Percentiles rank a stretch among this genome's conserved stretches.
phyloP scores from a whole-genome alignment of 2,797 vertebrate species.

The Somateria mollissima region DNA sequence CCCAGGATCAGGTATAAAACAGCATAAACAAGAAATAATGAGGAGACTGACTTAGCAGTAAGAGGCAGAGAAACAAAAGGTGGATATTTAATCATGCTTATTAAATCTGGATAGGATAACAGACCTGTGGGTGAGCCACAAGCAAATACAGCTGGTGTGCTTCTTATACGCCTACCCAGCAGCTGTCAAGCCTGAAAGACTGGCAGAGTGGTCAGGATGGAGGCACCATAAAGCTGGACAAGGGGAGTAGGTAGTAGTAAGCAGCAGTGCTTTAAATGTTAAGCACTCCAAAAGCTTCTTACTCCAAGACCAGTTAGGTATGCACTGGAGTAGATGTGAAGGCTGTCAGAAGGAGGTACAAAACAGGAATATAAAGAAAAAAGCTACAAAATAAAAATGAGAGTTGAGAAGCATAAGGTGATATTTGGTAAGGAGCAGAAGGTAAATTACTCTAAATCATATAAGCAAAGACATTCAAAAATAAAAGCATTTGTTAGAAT shows the following conservation, averaged over 20 bases:
- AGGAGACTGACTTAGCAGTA: background rate
- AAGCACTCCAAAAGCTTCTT: background rate
- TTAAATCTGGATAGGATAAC: background rate
- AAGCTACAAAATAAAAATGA: background rate
- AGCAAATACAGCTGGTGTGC: background rate
- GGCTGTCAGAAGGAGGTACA: background rate
- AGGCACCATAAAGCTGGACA: background rate
- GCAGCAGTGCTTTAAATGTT: background rate
- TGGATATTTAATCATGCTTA: background rate
- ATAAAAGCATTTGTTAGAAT: background rate
- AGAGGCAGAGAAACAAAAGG: background rate
- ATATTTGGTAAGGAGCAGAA: background rate
- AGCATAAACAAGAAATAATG: background rate
- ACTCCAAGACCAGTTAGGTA: background rate
- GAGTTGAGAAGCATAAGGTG: background rate
- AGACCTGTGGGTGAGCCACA: background rate
- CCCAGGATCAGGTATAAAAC: background rate
- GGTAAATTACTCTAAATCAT: background rate
- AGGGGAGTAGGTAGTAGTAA: background rate
- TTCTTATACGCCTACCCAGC: background rate
- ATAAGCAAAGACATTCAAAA: background rate
- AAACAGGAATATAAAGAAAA: background rate
- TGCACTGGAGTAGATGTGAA: background rate
- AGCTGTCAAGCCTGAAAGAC: background rate
- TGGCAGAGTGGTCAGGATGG: background rate